Base-by-base conservation (phyloP, 2,113 vertebrate genomes). In the Pelusios castaneus region DNA sequence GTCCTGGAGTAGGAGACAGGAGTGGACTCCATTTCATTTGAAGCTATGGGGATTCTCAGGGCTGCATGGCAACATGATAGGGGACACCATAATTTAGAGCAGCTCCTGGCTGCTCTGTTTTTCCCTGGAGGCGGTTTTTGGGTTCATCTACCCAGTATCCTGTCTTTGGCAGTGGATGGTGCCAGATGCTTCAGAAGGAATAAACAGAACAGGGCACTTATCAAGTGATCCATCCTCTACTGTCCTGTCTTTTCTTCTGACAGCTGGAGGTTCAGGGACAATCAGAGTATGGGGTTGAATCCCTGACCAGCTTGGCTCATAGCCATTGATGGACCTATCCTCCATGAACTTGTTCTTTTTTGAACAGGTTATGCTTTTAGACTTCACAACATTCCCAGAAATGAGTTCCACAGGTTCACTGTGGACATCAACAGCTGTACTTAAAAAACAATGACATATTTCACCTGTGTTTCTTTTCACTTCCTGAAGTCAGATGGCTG, bases 401-500 rank as follows among this genome's bases (percentile, higher is more conserved):
- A 70, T 70, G 63, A 70, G n/a, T 70, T 70, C 63, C n/a, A 70
- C n/a, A 38, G 63, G 17, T n/a, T 70, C 34, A 70, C 63, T 22
- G 19, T 38, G 63, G 19, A 70, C 27, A 17, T 80, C 80, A 89
- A 80, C 4, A 51, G 5, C 10, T 5, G 17, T 60, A 87, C 94
- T n/a, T 79, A 49, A 89, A 56, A 92, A 27, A 27, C 12, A 4
- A 55, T 1, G 2, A 76, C 19, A 10, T 21, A 11, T 47, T 55
- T 98, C 97, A 99, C 99, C 99, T 99, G 95, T 99, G 98, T 89
- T 99, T 99, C 97, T 99, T 99, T 97, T 99, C 99, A 43, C 99
- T 99, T 83, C 99, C 99, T 2, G 99, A 99, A 78, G 99, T 99
- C 97, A 99, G 94, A 95, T 99, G 99, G 96, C 99, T 99, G 98